A percentile compares a stretch with the other conserved stretches of the same genome.
These are phyloP conservation scores for Apocheima hispidaria DNA, from an alignment of 2,888 invertebrate genomes.

Conservation along the genomic window DNA sequence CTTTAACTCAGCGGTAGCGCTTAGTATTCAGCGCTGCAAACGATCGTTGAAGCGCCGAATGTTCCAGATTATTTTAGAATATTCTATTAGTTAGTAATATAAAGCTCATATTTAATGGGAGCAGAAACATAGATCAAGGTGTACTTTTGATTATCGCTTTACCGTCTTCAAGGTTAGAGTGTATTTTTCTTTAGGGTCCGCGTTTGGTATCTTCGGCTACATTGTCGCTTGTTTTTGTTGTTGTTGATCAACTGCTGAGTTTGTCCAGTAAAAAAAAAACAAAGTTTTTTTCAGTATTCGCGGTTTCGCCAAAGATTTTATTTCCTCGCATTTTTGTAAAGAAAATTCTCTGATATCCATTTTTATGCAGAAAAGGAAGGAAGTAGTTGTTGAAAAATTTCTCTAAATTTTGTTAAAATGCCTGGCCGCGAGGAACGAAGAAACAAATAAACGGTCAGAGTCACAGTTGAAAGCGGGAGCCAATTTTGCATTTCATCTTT, in stretches of 20 bases:
- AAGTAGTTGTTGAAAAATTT: too few species aligned
- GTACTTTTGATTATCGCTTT: neutral
- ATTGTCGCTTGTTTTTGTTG: neutral
- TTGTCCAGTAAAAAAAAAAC: neutral
- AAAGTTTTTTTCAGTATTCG: too few species aligned
- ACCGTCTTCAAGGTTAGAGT: neutral
- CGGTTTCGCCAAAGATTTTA: too few species aligned
- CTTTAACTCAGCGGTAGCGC: slow-evolving; percentile 16
- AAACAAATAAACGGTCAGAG: too few species aligned
- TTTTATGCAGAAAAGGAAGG: too few species aligned
- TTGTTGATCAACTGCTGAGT: neutral
- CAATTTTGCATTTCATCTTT: too few species aligned
- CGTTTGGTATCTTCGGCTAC: neutral
- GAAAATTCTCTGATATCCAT: too few species aligned
- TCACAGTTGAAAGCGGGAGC: too few species aligned
- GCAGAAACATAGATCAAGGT: slow-evolving; percentile 3
- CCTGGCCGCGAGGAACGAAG: too few species aligned
- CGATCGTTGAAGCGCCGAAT: slow-evolving; percentile 20
- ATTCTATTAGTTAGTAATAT: slow-evolving; percentile 17
- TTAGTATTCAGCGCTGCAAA: slow-evolving; percentile 29
- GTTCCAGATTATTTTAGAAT: slow-evolving; percentile 16
- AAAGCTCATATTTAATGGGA: slow-evolving; percentile 22
- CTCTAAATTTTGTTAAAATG: too few species aligned
- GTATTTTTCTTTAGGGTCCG: neutral
- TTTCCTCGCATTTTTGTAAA: too few species aligned